phyloP scores from a whole-genome alignment of 23 tunicate genomes.

The Trididemnum nubilum region DNA sequence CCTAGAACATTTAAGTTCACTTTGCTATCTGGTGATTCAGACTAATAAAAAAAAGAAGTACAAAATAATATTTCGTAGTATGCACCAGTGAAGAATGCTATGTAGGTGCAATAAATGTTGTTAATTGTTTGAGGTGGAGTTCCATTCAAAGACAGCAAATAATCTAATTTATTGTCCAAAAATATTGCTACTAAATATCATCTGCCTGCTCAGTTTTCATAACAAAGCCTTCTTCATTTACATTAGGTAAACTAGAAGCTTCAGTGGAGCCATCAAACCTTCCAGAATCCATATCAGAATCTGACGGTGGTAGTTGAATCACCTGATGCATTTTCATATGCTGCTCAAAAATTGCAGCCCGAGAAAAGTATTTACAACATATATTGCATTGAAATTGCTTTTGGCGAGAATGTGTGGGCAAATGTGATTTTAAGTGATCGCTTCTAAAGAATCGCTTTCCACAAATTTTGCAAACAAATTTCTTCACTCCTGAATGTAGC shows the following conservation, averaged over 20 bases:
- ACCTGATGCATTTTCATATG: conserved; percentile 12
- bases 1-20: no score
- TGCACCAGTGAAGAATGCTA: no score
- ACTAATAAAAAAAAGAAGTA: no score
- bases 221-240: neutral
- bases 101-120: no score
- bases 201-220: neutral
- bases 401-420: conserved; percentile 9
- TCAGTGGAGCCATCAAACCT: neutral
- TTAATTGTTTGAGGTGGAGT: no score
- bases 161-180: no score
- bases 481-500: conserved; percentile 18
- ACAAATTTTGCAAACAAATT: conserved; percentile 18
- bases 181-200: no score
- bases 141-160: no score
- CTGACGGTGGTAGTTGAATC: neutral
- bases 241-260: neutral
- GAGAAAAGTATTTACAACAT: conserved; percentile 1
- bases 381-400: conserved; percentile 9
- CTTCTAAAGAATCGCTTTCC: conserved; percentile 26
- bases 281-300: neutral
- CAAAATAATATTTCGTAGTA: no score
- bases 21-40: no score
- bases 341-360: neutral
- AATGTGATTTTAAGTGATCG: conserved; percentile 20